Percentiles rank a stretch among this genome's conserved stretches.
Evolutionary conservation across 2,888 invertebrate species (phyloP).

Genomic region (Thelaira solivaga): DNA sequence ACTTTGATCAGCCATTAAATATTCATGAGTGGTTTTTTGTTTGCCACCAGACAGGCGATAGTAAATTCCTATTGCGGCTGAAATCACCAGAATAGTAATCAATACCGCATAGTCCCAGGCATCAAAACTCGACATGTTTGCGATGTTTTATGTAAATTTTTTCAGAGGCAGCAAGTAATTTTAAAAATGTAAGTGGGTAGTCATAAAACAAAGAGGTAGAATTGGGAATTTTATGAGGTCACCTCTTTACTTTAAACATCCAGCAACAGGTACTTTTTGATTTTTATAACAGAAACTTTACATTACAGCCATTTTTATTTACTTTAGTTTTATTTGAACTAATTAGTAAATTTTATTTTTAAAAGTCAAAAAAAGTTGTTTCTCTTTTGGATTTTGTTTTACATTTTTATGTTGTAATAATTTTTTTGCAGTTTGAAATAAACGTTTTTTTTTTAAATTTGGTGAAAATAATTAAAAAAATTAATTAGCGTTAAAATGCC

Average conservation of each 20-base stretch:
- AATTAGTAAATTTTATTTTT: too few species aligned
- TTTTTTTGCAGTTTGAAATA: too few species aligned
- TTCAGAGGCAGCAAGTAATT: not conserved
- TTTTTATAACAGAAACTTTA: conserved; percentile 1
- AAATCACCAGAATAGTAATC: conserved; percentile 83
- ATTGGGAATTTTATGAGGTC: conserved; percentile 2
- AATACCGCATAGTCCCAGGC: conserved; percentile 87
- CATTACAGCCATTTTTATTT: not conserved
- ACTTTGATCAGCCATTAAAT: conserved; percentile 88
- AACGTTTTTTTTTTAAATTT: too few species aligned
- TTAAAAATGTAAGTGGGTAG: too few species aligned
- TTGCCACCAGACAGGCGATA: conserved; percentile 91
- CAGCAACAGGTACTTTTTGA: conserved; percentile 22
- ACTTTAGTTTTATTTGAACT: not conserved
- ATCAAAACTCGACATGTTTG: conserved; percentile 58
- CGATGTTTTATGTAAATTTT: not conserved
- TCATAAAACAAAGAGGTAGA: conserved; percentile 26
- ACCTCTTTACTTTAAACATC: conserved; percentile 19
- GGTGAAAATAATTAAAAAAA: too few species aligned
- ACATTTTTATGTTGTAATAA: too few species aligned
- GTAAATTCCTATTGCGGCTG: conserved; percentile 88
- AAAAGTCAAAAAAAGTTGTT: not conserved
- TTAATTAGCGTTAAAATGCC: too few species aligned
- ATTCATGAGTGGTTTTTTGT: conserved; percentile 93
- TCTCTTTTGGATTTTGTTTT: not conserved